These are phyloP conservation scores for Drosophila koepferae DNA, from an alignment of 2,888 invertebrate genomes.

Conservation along the genomic window DNA sequence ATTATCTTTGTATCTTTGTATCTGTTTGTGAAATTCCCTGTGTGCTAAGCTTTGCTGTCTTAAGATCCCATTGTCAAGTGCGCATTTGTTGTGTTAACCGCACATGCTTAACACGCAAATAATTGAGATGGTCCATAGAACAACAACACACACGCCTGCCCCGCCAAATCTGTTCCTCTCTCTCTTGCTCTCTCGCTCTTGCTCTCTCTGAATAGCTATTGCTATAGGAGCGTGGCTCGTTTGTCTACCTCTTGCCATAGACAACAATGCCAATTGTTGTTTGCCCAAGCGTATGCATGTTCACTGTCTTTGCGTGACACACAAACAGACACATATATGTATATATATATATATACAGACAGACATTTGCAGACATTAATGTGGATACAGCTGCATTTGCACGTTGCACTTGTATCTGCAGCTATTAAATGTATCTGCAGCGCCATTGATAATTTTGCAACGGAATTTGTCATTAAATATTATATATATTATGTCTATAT, in stretches of 20 bases:
- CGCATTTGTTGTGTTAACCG: slow-evolving; percentile 61
- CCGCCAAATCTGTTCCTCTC: neutral
- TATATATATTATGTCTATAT: slow-evolving; percentile 2
- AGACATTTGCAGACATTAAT: slow-evolving; percentile 1
- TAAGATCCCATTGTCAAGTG: slow-evolving; percentile 42
- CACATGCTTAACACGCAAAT: slow-evolving; percentile 68
- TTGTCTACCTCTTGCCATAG: slow-evolving; percentile 33
- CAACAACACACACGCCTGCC: neutral
- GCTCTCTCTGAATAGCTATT: neutral
- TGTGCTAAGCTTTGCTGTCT: slow-evolving; percentile 22
- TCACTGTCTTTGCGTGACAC: slow-evolving; percentile 21
- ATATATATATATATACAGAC: neutral
- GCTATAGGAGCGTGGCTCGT: neutral
- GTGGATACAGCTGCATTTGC: slow-evolving; percentile 16
- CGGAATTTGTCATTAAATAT: slow-evolving; percentile 45
- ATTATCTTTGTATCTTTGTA: slow-evolving; percentile 1
- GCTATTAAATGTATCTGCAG: slow-evolving; percentile 25
- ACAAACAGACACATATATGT: slow-evolving; percentile 9
- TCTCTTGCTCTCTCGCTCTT: neutral
- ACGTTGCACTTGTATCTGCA: neutral
- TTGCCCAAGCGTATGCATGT: slow-evolving; percentile 39
- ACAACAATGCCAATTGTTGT: slow-evolving; percentile 67
- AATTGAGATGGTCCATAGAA: slow-evolving; percentile 53
- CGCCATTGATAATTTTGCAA: slow-evolving; percentile 36
- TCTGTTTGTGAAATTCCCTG: slow-evolving; percentile 8